Conservation (phyloP, 2,797 vertebrate species). For the Muscicapa striata region DNA sequence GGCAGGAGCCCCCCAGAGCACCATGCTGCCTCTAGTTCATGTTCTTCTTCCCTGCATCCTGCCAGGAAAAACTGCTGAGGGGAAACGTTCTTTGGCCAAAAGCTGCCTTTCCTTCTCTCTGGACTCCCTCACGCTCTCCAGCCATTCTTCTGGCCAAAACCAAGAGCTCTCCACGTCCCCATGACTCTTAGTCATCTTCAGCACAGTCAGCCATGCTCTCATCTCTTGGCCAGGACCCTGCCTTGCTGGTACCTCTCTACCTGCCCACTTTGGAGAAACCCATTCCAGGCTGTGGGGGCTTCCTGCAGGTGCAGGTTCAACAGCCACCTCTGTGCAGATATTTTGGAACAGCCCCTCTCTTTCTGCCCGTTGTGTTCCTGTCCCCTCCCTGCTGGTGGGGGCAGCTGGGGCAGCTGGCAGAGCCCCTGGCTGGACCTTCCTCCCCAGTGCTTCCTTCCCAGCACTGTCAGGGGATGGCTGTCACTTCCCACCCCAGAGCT, state of each 20-base stretch:
- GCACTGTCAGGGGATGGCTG: neutral
- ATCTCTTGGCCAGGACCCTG: neutral
- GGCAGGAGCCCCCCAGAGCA: neutral
- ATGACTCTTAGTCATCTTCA: constrained; percentile 64
- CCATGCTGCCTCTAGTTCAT: neutral
- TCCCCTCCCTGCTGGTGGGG: neutral
- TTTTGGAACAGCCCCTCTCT: neutral
- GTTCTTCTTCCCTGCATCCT: neutral
- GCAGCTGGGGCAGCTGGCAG: neutral
- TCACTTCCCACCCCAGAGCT: neutral
- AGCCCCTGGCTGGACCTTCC: neutral
- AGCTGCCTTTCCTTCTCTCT: constrained; percentile 7
- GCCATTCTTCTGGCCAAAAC: constrained; percentile 30
- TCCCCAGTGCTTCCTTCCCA: neutral
- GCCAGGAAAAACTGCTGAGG: constrained; percentile 68
- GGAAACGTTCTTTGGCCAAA: constrained; percentile 21
- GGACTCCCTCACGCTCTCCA: neutral
- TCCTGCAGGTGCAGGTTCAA: neutral
- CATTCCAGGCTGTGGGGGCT: neutral
- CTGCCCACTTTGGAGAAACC: neutral
- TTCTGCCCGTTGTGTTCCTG: neutral
- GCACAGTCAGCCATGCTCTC: neutral
- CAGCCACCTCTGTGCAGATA: neutral
- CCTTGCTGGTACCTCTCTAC: neutral
- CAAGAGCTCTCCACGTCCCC: neutral